Evolutionary conservation across 2,113 vertebrate genomes (phyloP).

Genomic region (Gobius niger): DNA sequence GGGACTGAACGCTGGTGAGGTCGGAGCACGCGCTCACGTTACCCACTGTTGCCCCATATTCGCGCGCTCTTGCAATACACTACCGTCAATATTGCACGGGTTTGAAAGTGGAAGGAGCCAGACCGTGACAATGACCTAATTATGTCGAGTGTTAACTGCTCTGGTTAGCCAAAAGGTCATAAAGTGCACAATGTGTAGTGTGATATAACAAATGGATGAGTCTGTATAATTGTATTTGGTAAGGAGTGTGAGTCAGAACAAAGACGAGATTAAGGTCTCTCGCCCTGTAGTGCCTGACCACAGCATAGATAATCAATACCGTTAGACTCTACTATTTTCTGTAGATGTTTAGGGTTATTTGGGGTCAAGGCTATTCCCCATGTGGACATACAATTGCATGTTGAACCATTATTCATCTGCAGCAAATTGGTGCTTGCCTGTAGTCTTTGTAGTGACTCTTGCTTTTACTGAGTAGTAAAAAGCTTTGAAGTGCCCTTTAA

Average conservation of each 20-base stretch:
- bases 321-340: neutral
- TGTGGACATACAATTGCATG: neutral
- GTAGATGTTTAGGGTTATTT: neutral
- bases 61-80: neutral
- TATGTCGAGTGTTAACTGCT: neutral
- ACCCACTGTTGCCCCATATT: conserved; percentile 19
- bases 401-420: no score
- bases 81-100: conserved; percentile 43
- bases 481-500: no score
- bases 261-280: neutral
- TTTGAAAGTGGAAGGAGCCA: neutral
- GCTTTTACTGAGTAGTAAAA: no score
- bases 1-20: conserved; percentile 1
- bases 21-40: neutral
- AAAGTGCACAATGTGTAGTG: neutral
- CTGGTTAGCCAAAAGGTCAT: neutral
- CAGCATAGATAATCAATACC: neutral
- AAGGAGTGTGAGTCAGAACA: neutral
- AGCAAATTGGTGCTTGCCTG: no score
- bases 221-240: neutral
- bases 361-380: neutral
- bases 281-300: neutral
- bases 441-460: no score
- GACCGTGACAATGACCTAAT: neutral
- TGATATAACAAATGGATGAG: neutral